These are phyloP conservation scores for Mantis religiosa DNA, from an alignment of 2,888 invertebrate species.

Conservation along the genomic window DNA sequence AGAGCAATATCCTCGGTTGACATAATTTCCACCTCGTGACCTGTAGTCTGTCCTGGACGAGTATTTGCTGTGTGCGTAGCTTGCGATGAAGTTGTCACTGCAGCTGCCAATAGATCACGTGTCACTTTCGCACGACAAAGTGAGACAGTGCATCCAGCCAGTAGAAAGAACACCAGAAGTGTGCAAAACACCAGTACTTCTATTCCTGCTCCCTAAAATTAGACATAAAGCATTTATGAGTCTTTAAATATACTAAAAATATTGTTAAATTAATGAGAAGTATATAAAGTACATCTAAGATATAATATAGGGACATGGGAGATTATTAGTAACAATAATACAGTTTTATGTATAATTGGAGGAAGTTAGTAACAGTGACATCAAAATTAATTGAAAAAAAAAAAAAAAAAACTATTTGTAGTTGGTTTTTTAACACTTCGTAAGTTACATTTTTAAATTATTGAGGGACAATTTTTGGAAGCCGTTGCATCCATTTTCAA, in stretches of 20 bases:
- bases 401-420: too few species aligned
- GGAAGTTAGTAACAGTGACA: too few species aligned
- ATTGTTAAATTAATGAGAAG: not conserved
- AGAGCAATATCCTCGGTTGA: constrained; percentile 12
- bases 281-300: too few species aligned
- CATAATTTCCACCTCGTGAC: constrained; percentile 11
- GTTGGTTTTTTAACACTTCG: too few species aligned
- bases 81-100: constrained; percentile 15
- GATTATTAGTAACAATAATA: not conserved
- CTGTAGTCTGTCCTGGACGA: not conserved
- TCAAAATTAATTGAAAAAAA: too few species aligned
- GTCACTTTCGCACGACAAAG: constrained; percentile 46
- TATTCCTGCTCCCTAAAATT: constrained; percentile 48
- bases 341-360: too few species aligned
- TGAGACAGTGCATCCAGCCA: constrained; percentile 60
- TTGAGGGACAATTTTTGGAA: too few species aligned
- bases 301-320: not conserved
- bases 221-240: constrained; percentile 20
- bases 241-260: not conserved
- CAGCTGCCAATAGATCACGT: constrained; percentile 42
- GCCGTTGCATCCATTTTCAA: too few species aligned
- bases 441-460: too few species aligned
- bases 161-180: constrained; percentile 58
- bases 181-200: constrained; percentile 57
- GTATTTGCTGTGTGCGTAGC: constrained; percentile 2